Percentiles rank a stretch among this genome's conserved stretches.
Conservation (phyloP, 2,888 invertebrate genomes). For the Scaptomyza tumidula region DNA sequence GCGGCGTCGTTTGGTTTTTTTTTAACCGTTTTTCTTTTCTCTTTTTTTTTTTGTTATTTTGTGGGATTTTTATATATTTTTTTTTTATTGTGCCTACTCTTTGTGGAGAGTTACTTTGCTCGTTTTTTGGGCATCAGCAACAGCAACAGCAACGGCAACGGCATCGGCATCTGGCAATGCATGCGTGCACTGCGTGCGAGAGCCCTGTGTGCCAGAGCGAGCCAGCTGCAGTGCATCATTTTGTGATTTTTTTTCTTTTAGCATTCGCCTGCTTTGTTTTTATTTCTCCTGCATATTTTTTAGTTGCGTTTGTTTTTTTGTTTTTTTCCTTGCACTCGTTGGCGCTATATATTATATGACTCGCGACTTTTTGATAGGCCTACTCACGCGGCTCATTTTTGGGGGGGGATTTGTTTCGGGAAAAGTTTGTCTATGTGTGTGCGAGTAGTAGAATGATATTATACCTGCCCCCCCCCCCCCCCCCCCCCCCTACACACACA, state of each 20-base stretch:
- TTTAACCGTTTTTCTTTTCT: slow-evolving; percentile 5
- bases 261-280: slow-evolving; percentile 39
- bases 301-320: not conserved
- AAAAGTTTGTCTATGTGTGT: slow-evolving; percentile 26
- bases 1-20: slow-evolving; percentile 4
- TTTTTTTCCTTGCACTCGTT: slow-evolving; percentile 42
- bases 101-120: slow-evolving; percentile 51
- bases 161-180: slow-evolving; percentile 9
- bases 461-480: too few species aligned
- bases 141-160: not conserved
- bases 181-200: slow-evolving; percentile 44
- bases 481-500: not conserved
- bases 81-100: slow-evolving; percentile 19
- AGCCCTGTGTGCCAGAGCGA: slow-evolving; percentile 61
- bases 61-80: slow-evolving; percentile 10
- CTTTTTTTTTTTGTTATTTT: slow-evolving; percentile 21
- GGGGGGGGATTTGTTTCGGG: slow-evolving; percentile 35
- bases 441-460: slow-evolving; percentile 16
- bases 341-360: slow-evolving; percentile 71
- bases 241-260: slow-evolving; percentile 43
- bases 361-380: slow-evolving; percentile 77
- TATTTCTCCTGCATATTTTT: slow-evolving; percentile 16
- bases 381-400: slow-evolving; percentile 61
- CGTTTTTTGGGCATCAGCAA: slow-evolving; percentile 46
- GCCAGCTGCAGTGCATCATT: slow-evolving; percentile 56